Base-by-base conservation (phyloP, 2,888 invertebrate genomes). In the Tipula unca region DNA sequence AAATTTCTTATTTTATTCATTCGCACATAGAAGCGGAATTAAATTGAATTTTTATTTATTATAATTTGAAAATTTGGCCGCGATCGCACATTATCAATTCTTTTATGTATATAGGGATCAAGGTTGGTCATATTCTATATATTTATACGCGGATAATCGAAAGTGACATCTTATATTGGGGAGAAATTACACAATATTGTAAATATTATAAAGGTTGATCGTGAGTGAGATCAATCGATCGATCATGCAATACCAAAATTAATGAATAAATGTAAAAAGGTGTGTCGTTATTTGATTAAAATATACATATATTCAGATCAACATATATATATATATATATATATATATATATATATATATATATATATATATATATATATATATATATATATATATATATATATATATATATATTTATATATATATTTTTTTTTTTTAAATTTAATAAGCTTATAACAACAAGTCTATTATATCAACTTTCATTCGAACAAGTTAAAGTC, bases 401-500 rank as follows among this genome's bases (percentile, higher is more conserved):
- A n/a, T 48, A n/a, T n/a, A n/a, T n/a, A n/a, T n/a, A n/a, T n/a
- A n/a, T n/a, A n/a, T n/a, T n/a, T n/a, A n/a, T n/a, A n/a, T n/a
- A n/a, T n/a, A n/a, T n/a, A n/a, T n/a, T n/a, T 48, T n/a, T 48
- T 48, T n/a, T n/a, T 48, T 48, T 48, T 17, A 54, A 17, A 54
- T 17, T 69, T 69, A 69, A 69, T 69, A 69, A 69, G 69, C 69
- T 69, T 69, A 69, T 69, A 69, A 69, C 25, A 69, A 69, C 69
- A 69, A 69, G 69, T 69, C 69, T 69, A 69, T 69, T 69, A n/a
- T n/a, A 69, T 69, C 69, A 69, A 69, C 69, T 69, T 25, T 69
- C 69, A 25, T 69, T 25, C 69, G 69, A 69, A 69, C 69, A 69
- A 69, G 69, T 69, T 69, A 69, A 69, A 69, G 69, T 69, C 69